Percentiles rank a stretch among this genome's conserved stretches.
These are phyloP conservation scores for Pandemis heparana DNA, from an alignment of 2,888 invertebrate species.

Conservation along the genomic window DNA sequence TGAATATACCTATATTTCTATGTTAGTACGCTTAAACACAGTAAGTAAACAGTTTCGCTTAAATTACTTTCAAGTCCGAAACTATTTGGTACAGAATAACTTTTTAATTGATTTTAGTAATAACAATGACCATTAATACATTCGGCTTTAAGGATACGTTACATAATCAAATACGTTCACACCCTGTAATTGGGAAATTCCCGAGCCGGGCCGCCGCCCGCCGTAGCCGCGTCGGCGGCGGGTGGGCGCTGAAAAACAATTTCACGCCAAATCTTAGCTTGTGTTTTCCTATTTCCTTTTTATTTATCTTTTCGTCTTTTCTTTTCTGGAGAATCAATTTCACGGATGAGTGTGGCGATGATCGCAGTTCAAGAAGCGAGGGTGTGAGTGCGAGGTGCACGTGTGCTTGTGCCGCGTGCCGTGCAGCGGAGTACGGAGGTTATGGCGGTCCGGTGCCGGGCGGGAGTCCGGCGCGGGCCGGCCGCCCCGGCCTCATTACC, in stretches of 20 bases:
- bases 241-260: conserved; percentile 84
- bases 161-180: conserved; percentile 81
- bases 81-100: conserved; percentile 12
- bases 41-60: background rate
- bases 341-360: conserved; percentile 85
- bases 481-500: conserved; percentile 66
- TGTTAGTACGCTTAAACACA: background rate
- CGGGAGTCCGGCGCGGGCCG: conserved; percentile 47
- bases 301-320: conserved; percentile 86
- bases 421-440: conserved; percentile 40
- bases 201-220: conserved; percentile 71
- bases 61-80: background rate
- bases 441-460: conserved; percentile 45
- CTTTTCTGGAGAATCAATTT: conserved; percentile 85
- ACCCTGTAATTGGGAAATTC: conserved; percentile 84
- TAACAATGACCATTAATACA: conserved; percentile 40
- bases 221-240: conserved; percentile 63
- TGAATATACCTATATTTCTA: background rate
- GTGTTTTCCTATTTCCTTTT: conserved; percentile 86
- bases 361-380: conserved; percentile 82
- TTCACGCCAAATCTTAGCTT: conserved; percentile 86
- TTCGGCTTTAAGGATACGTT: conserved; percentile 62
- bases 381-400: conserved; percentile 65
- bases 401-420: conserved; percentile 55
- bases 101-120: conserved; percentile 25